Evolutionary conservation across 2,113 vertebrate species (phyloP).

Genomic region (Salvelinus fontinalis): DNA sequence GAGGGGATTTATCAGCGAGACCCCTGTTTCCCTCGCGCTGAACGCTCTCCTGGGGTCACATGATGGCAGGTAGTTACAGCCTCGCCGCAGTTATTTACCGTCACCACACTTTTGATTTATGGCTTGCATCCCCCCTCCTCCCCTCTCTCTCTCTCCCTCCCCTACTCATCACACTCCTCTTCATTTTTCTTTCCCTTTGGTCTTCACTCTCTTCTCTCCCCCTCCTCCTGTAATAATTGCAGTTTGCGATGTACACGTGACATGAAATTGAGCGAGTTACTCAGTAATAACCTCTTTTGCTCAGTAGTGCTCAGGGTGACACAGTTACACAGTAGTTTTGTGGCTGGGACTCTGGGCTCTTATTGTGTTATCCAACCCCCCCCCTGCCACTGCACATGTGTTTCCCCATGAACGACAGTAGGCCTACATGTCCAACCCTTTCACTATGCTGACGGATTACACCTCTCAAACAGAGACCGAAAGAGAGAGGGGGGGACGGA

Average conservation of each 20-base stretch:
- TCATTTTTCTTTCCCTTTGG: background rate
- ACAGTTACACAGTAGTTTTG: constrained; percentile 44
- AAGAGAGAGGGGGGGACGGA: constrained; percentile 39
- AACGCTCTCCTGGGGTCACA: constrained; percentile 42
- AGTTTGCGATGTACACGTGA: too few relatives aligned
- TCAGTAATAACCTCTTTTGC: constrained; percentile 11
- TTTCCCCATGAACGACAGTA: constrained; percentile 66
- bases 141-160: background rate
- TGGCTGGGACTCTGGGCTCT: too few relatives aligned
- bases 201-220: background rate
- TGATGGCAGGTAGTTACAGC: constrained; percentile 17
- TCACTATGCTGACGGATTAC: constrained; percentile 68
- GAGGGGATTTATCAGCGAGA: constrained; percentile 60
- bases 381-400: constrained; percentile 45
- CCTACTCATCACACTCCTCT: background rate
- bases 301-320: background rate
- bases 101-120: constrained; percentile 13
- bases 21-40: constrained; percentile 43
- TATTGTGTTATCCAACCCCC: constrained; percentile 60
- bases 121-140: too few relatives aligned
- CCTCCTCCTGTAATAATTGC: background rate
- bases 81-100: constrained; percentile 11
- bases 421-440: constrained; percentile 65
- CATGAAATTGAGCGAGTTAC: background rate
- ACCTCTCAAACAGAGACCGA: constrained; percentile 28